Evolutionary conservation across 2,113 vertebrate genomes (phyloP).

Genomic region (Planiliza haematocheilus): DNA sequence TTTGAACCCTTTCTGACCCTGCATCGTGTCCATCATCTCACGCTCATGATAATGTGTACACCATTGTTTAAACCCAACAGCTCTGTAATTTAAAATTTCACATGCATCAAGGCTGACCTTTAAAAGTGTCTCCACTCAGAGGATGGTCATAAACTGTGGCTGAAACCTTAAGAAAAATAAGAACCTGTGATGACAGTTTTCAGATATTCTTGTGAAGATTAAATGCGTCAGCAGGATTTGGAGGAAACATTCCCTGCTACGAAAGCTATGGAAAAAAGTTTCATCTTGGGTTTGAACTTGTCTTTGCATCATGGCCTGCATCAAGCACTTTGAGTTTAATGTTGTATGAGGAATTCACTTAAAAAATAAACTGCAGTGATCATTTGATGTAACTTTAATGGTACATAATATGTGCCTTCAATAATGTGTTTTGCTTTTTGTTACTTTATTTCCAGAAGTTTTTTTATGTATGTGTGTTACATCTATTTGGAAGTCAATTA

Average conservation of each 20-base stretch:
- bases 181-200: too few relatives aligned
- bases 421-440: neutral
- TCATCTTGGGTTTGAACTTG: slow-evolving; percentile 9
- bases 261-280: too few relatives aligned
- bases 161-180: too few relatives aligned
- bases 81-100: too few relatives aligned
- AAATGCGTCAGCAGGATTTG: neutral
- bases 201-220: neutral
- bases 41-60: too few relatives aligned
- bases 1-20: neutral
- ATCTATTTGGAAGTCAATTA: too few relatives aligned
- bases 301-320: neutral
- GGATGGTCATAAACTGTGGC: too few relatives aligned
- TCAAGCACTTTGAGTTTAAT: neutral
- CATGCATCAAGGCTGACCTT: neutral
- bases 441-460: too few relatives aligned
- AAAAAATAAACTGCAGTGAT: neutral
- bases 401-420: too few relatives aligned
- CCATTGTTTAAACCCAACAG: neutral
- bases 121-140: too few relatives aligned
- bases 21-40: neutral
- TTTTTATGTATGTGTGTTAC: too few relatives aligned
- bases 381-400: neutral
- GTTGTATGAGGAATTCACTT: too few relatives aligned
- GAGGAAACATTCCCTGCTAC: neutral